phyloP scores from a whole-genome alignment of 2,888 invertebrate species.

The Xestia c-nigrum region DNA sequence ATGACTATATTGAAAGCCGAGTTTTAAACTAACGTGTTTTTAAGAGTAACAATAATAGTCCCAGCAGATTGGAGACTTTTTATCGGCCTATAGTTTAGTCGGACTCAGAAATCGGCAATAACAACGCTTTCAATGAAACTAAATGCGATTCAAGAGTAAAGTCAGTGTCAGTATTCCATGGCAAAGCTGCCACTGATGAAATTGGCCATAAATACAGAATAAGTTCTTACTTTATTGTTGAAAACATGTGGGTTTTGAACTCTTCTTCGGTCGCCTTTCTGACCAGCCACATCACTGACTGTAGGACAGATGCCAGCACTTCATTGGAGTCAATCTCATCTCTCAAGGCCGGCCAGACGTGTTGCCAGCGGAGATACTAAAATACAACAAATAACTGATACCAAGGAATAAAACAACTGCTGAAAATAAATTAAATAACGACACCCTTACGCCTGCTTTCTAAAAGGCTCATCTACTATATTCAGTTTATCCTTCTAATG shows the following conservation, averaged over 20 bases:
- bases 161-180: neutral
- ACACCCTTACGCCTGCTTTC: neutral
- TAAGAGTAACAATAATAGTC: no score
- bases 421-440: neutral
- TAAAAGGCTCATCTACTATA: neutral
- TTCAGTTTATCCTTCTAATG: neutral
- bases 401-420: neutral
- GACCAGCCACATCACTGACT: constrained; percentile 95
- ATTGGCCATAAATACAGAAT: neutral
- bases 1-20: neutral
- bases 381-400: constrained; percentile 64
- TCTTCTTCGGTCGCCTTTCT: constrained; percentile 95
- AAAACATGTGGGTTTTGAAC: constrained; percentile 95
- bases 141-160: neutral
- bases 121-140: neutral
- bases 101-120: neutral
- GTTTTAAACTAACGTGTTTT: no score
- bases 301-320: constrained; percentile 95
- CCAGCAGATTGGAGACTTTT: no score
- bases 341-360: constrained; percentile 97
- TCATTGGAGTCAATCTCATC: constrained; percentile 96
- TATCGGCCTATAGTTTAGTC: no score
- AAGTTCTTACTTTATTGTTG: constrained; percentile 94
- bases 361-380: constrained; percentile 98
- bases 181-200: neutral